Conservation (phyloP, 2,888 invertebrate genomes). For the Athripsodes cinereus region DNA sequence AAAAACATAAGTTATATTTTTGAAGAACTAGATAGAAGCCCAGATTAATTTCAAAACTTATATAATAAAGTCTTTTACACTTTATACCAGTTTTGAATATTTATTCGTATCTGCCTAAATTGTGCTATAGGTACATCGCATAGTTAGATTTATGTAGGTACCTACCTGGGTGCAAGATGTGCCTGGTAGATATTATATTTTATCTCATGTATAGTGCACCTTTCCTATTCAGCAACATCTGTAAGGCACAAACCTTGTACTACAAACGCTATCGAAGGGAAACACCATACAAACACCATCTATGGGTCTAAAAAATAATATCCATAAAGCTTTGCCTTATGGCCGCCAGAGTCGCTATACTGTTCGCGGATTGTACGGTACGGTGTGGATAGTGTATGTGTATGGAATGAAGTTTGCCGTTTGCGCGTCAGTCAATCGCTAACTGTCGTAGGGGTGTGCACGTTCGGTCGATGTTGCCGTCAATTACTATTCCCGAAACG, state of each 20-base stretch:
- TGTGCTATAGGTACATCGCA: no score
- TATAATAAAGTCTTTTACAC: no score
- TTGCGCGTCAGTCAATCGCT: constrained; percentile 22
- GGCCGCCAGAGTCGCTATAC: constrained; percentile 15
- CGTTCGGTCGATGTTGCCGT: constrained; percentile 18
- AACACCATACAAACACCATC: constrained; percentile 13
- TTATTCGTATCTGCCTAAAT: no score
- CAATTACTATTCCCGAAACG: constrained; percentile 18
- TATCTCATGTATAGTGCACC: not conserved
- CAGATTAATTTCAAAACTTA: no score
- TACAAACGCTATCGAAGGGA: not conserved
- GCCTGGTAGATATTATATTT: no score
- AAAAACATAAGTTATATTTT: no score
- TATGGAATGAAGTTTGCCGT: no score
- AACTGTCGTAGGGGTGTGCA: constrained; percentile 14
- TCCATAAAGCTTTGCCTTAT: constrained; percentile 1
- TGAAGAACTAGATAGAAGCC: no score
- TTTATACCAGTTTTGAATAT: no score
- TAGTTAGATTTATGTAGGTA: no score
- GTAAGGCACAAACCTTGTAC: not conserved
- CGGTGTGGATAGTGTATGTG: no score
- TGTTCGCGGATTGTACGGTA: constrained; percentile 7
- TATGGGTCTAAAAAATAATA: constrained; percentile 18
- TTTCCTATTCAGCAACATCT: not conserved
- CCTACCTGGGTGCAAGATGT: no score